phyloP scores from a whole-genome alignment of 2,888 invertebrate species.

The Volucella bombylans region DNA sequence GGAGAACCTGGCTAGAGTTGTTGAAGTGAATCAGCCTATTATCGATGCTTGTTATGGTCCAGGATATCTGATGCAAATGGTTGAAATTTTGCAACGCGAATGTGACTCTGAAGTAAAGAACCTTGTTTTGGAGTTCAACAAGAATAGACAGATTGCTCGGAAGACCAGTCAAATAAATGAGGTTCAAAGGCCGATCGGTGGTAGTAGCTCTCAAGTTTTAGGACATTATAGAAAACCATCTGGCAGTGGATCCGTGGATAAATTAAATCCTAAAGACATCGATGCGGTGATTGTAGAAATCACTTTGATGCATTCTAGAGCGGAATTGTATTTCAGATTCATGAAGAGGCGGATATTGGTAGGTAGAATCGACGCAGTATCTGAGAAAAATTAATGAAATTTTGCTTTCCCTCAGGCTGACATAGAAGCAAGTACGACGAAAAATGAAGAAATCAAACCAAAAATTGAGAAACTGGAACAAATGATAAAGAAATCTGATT shows the following conservation, averaged over 20 bases:
- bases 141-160: constrained; percentile 86
- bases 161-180: constrained; percentile 87
- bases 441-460: constrained; percentile 83
- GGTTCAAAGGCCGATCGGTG: constrained; percentile 82
- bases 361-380: constrained; percentile 76
- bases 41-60: constrained; percentile 95
- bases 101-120: constrained; percentile 87
- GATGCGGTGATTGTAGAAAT: constrained; percentile 95
- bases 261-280: constrained; percentile 90
- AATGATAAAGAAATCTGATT: constrained; percentile 87
- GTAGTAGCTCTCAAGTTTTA: constrained; percentile 75
- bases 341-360: constrained; percentile 89
- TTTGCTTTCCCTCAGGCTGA: constrained; percentile 84
- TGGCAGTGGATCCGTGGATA: constrained; percentile 83
- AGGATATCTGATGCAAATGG: constrained; percentile 88
- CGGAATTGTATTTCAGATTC: constrained; percentile 95
- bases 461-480: constrained; percentile 85
- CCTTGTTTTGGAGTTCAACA: constrained; percentile 89
- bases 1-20: constrained; percentile 91
- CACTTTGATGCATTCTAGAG: constrained; percentile 93
- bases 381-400: neutral
- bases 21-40: constrained; percentile 94
- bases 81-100: constrained; percentile 89
- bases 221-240: constrained; percentile 82
- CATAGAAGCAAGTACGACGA: constrained; percentile 85